Evolutionary conservation across 2,888 invertebrate genomes (phyloP).

Genomic region (Trachelus stipa): DNA sequence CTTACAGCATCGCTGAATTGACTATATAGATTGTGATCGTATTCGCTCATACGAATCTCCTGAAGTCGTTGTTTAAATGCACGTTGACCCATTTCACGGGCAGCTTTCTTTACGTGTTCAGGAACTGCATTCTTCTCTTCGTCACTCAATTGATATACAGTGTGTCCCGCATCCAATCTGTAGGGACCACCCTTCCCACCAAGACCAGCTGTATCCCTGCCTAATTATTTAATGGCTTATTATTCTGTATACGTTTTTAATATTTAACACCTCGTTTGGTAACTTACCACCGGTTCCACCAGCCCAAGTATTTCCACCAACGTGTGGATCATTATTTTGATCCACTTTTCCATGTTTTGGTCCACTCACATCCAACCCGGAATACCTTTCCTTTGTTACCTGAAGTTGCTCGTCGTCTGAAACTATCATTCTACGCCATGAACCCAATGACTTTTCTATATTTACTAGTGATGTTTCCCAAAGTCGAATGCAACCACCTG

Average conservation of each 20-base stretch:
- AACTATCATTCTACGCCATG: conserved; percentile 66
- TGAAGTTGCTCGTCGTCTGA: conserved; percentile 72
- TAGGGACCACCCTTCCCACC: conserved; percentile 98
- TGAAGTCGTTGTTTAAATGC: conserved; percentile 87
- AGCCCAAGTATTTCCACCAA: conserved; percentile 97
- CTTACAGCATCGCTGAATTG: conserved; percentile 83
- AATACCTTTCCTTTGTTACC: conserved; percentile 79
- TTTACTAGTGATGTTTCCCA: conserved; percentile 69
- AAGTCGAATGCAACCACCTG: conserved; percentile 68
- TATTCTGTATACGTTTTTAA: conserved; percentile 21
- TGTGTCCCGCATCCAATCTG: conserved; percentile 91
- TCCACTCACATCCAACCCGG: conserved; percentile 74
- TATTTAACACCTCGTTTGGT: background rate
- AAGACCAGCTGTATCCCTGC: conserved; percentile 91
- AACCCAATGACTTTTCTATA: conserved; percentile 64
- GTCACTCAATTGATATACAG: conserved; percentile 91
- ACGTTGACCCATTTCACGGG: conserved; percentile 91
- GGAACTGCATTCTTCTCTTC: conserved; percentile 92
- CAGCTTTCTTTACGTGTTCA: conserved; percentile 88
- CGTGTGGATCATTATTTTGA: conserved; percentile 90
- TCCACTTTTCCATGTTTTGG: conserved; percentile 96
- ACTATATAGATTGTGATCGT: conserved; percentile 89
- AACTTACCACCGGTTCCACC: conserved; percentile 86
- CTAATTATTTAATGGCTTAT: conserved; percentile 31
- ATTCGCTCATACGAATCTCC: conserved; percentile 95